A percentile compares a stretch with the other conserved stretches of the same genome.
Conservation (phyloP, 37 sponge, comb jelly and placozoan genomes). For the Beroe ovata region DNA sequence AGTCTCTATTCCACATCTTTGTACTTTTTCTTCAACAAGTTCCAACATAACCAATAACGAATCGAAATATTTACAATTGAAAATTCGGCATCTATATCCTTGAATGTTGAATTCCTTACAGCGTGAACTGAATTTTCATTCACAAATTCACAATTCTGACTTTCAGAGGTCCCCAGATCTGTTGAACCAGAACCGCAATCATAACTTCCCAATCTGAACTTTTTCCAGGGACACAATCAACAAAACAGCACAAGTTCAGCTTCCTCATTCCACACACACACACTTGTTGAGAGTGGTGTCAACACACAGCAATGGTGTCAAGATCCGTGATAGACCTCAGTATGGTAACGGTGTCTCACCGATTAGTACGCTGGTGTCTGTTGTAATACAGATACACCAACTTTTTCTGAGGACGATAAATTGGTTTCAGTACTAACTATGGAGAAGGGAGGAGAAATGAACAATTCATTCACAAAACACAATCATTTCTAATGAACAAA, state of each 20-base stretch:
- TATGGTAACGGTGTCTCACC: background rate
- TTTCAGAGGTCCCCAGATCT: background rate
- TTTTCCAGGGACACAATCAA: background rate
- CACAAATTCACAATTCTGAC: background rate
- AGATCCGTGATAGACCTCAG: too few species aligned
- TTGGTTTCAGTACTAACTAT: too few species aligned
- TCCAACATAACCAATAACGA: too few species aligned
- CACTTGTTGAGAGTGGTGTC: too few species aligned
- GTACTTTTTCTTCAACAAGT: too few species aligned
- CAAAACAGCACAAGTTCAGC: background rate
- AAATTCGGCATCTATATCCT: background rate
- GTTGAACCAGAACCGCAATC: too few species aligned
- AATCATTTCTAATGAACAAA: too few species aligned
- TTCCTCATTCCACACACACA: background rate
- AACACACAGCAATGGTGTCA: too few species aligned
- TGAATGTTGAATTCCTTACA: background rate
- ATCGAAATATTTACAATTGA: background rate
- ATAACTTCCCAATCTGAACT: background rate
- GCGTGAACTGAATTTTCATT: background rate
- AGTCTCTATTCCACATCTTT: too few species aligned
- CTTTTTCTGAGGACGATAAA: constrained; percentile 61
- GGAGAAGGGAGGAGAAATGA: too few species aligned
- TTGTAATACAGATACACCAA: constrained; percentile 66
- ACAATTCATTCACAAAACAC: too few species aligned
- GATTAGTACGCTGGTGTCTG: constrained; percentile 37